Evolutionary conservation across 2,888 invertebrate genomes (phyloP).

Genomic region (Parnassius glacialis): DNA sequence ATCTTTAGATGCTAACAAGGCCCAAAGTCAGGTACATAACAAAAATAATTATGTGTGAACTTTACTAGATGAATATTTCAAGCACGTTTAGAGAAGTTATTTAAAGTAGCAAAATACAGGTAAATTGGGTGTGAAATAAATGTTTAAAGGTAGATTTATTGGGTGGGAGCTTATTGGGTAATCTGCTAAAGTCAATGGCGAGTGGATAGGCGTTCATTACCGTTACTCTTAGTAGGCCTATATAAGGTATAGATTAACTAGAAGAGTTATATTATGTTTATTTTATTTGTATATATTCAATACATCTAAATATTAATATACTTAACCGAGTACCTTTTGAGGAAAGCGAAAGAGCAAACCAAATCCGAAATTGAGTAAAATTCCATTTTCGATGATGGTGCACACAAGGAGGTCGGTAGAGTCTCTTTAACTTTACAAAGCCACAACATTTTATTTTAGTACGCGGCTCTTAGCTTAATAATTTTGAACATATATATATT

Average conservation of each 20-base stretch:
- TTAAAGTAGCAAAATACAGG: background rate
- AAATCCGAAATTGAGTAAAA: too few species aligned
- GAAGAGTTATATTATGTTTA: constrained; percentile 3
- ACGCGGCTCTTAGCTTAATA: too few species aligned
- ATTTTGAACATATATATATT: too few species aligned
- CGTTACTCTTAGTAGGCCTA: constrained; percentile 45
- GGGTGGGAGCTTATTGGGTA: constrained; percentile 46
- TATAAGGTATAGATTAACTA: constrained; percentile 19
- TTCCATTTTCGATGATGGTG: too few species aligned
- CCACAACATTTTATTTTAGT: too few species aligned
- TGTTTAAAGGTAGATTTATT: constrained; percentile 22
- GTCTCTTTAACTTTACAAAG: too few species aligned
- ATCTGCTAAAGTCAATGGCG: constrained; percentile 51
- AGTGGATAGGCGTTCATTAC: constrained; percentile 45
- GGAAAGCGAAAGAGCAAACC: too few species aligned
- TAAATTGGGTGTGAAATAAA: constrained; percentile 17
- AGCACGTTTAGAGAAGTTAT: background rate
- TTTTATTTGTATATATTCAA: background rate
- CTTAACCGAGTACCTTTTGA: too few species aligned
- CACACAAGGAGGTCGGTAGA: too few species aligned
- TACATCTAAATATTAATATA: background rate
- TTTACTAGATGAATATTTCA: too few species aligned
- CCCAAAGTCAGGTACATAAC: background rate
- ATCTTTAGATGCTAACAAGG: background rate
- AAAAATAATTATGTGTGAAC: too few species aligned